Percentiles rank a stretch among this genome's conserved stretches.
These are phyloP conservation scores for Diprion similis DNA, from an alignment of 1,140 invertebrate species.

Conservation along the genomic window DNA sequence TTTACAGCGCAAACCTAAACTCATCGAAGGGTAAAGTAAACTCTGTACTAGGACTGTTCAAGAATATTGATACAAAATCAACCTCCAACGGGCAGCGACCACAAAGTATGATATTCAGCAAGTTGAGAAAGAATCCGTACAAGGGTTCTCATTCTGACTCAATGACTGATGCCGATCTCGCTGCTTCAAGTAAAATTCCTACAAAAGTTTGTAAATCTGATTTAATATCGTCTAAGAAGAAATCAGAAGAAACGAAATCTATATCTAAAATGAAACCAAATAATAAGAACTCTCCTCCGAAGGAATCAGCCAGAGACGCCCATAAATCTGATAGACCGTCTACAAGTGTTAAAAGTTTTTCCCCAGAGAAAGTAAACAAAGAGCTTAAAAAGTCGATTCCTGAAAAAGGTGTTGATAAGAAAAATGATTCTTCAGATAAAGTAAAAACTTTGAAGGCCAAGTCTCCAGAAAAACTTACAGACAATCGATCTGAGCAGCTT, in stretches of 20 bases:
- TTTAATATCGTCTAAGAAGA: conserved; percentile 31
- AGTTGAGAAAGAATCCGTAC: conserved; percentile 47
- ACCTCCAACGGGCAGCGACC: conserved; percentile 21
- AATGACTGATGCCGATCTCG: conserved; percentile 23
- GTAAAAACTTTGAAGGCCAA: conserved; percentile 18
- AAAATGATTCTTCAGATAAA: conserved; percentile 30
- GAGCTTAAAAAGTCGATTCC: conserved; percentile 43
- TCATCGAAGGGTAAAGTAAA: conserved; percentile 66
- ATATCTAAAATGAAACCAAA: conserved; percentile 32
- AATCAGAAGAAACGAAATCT: conserved; percentile 28
- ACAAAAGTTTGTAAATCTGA: conserved; percentile 46
- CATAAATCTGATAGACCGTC: conserved; percentile 27
- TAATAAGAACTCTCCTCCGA: conserved; percentile 36
- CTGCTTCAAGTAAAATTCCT: conserved; percentile 49
- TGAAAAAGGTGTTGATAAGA: conserved; percentile 41
- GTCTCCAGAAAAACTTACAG: not conserved
- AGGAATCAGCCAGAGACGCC: conserved; percentile 37
- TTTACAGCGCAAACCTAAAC: conserved; percentile 50
- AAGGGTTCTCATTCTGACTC: conserved; percentile 43
- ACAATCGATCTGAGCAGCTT: not conserved
- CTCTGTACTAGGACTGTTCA: conserved; percentile 76
- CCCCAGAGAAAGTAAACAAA: conserved; percentile 33
- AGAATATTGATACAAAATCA: conserved; percentile 66
- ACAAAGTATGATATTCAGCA: conserved; percentile 41
- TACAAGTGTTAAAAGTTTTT: conserved; percentile 33